These are phyloP conservation scores for Sycophila texana DNA, from an alignment of 2,888 invertebrate genomes.

Conservation along the genomic window DNA sequence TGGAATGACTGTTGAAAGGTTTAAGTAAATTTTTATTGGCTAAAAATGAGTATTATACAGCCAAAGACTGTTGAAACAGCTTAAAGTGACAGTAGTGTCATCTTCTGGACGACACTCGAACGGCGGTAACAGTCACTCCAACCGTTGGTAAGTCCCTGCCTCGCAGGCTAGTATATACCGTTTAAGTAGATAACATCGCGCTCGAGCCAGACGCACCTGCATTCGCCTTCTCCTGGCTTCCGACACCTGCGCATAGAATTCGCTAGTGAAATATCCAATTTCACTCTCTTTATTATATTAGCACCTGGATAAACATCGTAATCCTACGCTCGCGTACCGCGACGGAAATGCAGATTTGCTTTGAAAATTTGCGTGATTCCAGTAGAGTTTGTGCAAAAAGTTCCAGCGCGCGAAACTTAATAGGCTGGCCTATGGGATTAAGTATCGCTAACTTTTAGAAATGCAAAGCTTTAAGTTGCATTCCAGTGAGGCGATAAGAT, in stretches of 20 bases:
- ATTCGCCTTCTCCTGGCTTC: not conserved
- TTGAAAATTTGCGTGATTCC: not conserved
- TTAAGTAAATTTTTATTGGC: too few relatives aligned
- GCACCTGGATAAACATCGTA: not conserved
- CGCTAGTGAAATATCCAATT: constrained; percentile 19
- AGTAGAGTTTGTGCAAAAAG: not conserved
- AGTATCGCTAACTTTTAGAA: constrained; percentile 14
- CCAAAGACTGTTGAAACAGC: too few relatives aligned
- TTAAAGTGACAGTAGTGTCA: constrained; percentile 12
- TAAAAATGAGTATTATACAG: too few relatives aligned
- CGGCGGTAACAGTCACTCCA: not conserved
- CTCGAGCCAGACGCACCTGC: not conserved
- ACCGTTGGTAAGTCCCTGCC: constrained; percentile 28
- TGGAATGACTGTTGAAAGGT: too few relatives aligned
- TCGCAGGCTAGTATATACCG: too few relatives aligned
- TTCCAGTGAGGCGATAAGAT: constrained; percentile 50
- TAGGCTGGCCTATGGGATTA: not conserved
- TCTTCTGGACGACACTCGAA: not conserved
- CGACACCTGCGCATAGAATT: constrained; percentile 9
- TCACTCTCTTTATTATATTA: not conserved
- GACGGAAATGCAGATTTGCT: too few relatives aligned
- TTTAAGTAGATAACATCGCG: not conserved
- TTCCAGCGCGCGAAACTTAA: constrained; percentile 8
- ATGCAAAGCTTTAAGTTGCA: constrained; percentile 39
- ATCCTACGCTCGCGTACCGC: too few relatives aligned